Percentiles rank a stretch among this genome's conserved stretches.
Evolutionary conservation across 2,113 vertebrate species (phyloP).

Genomic region (Hemichromis elongatus): DNA sequence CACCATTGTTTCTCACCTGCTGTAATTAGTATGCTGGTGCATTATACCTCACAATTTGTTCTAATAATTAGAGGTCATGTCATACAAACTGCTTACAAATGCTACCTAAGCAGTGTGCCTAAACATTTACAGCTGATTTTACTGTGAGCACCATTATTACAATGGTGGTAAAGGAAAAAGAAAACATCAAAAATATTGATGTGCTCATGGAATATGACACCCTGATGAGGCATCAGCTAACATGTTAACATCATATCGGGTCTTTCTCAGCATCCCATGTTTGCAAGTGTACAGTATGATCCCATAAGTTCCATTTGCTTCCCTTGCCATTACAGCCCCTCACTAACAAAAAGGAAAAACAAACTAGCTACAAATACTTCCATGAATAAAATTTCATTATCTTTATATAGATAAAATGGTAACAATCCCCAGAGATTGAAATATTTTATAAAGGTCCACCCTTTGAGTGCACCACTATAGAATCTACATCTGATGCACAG

Average conservation of each 20-base stretch:
- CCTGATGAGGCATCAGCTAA: constrained; percentile 49
- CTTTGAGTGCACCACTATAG: constrained; percentile 33
- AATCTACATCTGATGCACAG: constrained; percentile 41
- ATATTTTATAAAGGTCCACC: constrained; percentile 53
- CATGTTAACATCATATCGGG: constrained; percentile 44
- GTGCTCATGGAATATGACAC: constrained; percentile 59
- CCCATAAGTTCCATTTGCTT: constrained; percentile 43
- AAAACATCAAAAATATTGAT: constrained; percentile 57
- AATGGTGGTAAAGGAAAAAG: constrained; percentile 43
- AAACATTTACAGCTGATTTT: constrained; percentile 41
- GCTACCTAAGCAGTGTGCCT: constrained; percentile 23
- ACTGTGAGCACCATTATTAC: constrained; percentile 46
- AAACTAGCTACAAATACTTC: constrained; percentile 50
- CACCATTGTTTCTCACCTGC: neutral
- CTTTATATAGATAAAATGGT: constrained; percentile 73
- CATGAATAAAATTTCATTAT: constrained; percentile 66
- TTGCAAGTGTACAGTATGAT: constrained; percentile 58
- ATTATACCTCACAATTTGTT: constrained; percentile 8
- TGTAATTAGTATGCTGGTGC: constrained; percentile 35
- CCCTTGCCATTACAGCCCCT: constrained; percentile 36
- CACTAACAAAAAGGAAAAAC: constrained; percentile 46
- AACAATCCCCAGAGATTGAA: constrained; percentile 70
- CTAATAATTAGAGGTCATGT: constrained; percentile 9
- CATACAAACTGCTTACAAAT: constrained; percentile 37
- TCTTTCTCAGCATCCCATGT: constrained; percentile 1